Evolutionary conservation across 2,113 vertebrate genomes (phyloP).

Genomic region (Myotis brandtii): DNA sequence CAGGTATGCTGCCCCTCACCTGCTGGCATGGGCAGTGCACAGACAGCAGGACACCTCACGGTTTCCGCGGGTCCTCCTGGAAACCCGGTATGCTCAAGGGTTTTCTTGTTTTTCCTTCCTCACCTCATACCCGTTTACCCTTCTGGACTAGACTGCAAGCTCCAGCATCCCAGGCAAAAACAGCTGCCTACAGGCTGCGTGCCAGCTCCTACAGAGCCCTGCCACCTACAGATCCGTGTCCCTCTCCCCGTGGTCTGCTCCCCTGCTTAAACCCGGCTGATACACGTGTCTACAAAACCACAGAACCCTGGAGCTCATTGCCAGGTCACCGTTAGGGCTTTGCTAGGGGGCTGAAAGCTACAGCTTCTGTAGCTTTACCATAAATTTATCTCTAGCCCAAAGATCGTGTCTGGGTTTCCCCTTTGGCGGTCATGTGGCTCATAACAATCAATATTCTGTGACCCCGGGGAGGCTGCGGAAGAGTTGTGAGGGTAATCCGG

Average conservation of each 20-base stretch:
- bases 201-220: no score
- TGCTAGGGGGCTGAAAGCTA: neutral
- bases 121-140: neutral
- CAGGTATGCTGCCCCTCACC: neutral
- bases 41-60: neutral
- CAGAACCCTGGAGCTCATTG: no score
- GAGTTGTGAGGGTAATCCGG: neutral
- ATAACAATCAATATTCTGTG: neutral
- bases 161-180: no score
- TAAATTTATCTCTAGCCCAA: neutral
- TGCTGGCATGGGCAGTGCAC: neutral
- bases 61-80: neutral
- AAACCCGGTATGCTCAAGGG: accelerated
- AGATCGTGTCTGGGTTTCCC: neutral
- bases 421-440: neutral
- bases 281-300: neutral
- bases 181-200: accelerated
- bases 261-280: neutral
- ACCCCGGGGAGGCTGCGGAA: neutral
- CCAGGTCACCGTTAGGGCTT: neutral
- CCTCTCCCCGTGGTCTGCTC: neutral
- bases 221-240: neutral
- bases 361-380: neutral
- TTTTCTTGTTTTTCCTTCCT: no score
- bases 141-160: neutral